Conservation (phyloP, 2,113 vertebrate genomes). For the Etheostoma cragini region DNA sequence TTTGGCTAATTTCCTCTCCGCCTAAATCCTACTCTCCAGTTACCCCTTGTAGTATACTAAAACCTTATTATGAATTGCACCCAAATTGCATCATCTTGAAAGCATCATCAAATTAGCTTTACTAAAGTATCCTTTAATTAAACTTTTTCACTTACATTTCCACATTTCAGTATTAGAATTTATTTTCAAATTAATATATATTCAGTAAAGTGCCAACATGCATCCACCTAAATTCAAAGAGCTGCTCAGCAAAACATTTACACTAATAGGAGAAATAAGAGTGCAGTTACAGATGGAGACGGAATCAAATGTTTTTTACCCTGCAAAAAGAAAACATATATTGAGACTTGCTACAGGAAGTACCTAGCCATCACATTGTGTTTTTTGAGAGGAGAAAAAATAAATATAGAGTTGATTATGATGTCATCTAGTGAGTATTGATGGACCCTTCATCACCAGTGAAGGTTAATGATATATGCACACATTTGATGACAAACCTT, state of each 20-base stretch:
- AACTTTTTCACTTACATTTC: conserved; percentile 7
- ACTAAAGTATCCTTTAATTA: conserved; percentile 11
- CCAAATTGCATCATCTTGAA: conserved; percentile 68
- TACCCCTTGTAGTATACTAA: conserved; percentile 21
- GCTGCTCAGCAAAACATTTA: background rate
- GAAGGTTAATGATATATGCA: conserved; percentile 15
- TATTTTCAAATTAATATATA: background rate
- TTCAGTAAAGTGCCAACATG: conserved; percentile 14
- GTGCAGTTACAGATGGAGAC: background rate
- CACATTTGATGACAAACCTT: conserved; percentile 7
- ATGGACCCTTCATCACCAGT: background rate
- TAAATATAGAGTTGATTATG: conserved; percentile 2
- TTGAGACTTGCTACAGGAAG: background rate
- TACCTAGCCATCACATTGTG: background rate
- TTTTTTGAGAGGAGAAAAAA: conserved; percentile 15
- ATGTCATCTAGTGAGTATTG: conserved; percentile 27
- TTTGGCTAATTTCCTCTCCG: conserved; percentile 37
- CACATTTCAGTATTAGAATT: conserved; percentile 9
- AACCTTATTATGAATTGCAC: conserved; percentile 51
- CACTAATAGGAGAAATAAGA: conserved; percentile 5
- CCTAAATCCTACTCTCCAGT: conserved; percentile 19
- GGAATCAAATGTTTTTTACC: background rate
- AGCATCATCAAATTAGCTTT: conserved; percentile 56
- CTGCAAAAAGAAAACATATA: background rate
- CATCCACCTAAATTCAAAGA: conserved; percentile 12